Conservation (phyloP, 1,140 invertebrate species). For the Drosophila sucinea region DNA sequence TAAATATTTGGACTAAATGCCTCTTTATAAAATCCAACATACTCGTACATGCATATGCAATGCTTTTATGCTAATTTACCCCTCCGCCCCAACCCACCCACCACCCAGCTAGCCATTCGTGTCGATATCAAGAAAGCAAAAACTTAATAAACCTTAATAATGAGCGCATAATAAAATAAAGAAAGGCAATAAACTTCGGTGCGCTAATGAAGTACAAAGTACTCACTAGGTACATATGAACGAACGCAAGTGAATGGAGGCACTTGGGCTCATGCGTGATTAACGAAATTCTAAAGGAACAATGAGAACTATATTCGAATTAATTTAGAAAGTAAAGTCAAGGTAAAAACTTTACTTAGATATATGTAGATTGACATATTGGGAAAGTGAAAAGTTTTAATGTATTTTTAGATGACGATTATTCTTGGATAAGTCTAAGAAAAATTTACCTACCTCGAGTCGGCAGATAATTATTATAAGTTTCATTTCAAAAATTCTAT, state of each 20-base stretch:
- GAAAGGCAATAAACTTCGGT: constrained; percentile 6
- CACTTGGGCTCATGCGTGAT: neutral
- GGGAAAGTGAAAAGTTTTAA: no score
- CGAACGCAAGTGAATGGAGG: neutral
- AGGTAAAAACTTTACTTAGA: no score
- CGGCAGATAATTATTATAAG: no score
- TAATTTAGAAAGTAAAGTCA: no score
- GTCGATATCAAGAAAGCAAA: constrained; percentile 10
- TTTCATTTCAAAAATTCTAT: no score
- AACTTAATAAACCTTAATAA: constrained; percentile 48
- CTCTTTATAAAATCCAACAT: constrained; percentile 50
- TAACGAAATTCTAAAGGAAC: neutral
- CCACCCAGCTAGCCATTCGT: constrained; percentile 9
- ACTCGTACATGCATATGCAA: constrained; percentile 11
- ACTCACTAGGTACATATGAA: neutral
- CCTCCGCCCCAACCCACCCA: constrained; percentile 23
- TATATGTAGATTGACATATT: no score
- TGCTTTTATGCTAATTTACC: constrained; percentile 64
- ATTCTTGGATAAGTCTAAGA: no score
- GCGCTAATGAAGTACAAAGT: constrained; percentile 4
- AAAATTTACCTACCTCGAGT: no score
- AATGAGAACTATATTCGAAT: neutral
- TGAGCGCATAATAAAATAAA: constrained; percentile 35
- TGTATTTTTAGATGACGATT: no score
- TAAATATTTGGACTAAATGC: constrained; percentile 57